A percentile compares a stretch with the other conserved stretches of the same genome.
phyloP scores from a whole-genome alignment of 2,797 vertebrate genomes.

The Dipus sagitta region DNA sequence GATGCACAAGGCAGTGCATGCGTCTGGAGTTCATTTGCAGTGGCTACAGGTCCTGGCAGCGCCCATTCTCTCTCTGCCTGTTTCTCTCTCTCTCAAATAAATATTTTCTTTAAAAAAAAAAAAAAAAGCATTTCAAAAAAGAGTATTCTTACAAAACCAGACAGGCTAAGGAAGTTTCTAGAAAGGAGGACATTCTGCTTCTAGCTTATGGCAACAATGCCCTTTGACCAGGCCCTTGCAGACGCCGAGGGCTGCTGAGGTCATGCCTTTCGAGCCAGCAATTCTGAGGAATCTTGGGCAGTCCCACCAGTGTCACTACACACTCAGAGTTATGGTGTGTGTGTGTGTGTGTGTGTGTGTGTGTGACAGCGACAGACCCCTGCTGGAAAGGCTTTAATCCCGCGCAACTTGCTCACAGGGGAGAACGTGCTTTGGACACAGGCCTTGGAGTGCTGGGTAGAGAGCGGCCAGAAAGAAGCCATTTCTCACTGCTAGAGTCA shows the following conservation, averaged over 20 bases:
- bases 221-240: neutral
- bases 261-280: neutral
- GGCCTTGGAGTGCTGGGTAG: neutral
- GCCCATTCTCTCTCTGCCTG: too few species aligned
- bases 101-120: too few species aligned
- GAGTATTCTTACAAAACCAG: neutral
- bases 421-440: neutral
- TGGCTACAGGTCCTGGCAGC: too few species aligned
- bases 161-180: neutral
- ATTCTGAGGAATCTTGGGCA: neutral
- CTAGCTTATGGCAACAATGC: neutral
- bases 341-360: too few species aligned
- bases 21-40: too few species aligned
- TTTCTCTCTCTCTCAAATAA: too few species aligned
- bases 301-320: neutral
- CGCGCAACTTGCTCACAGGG: neutral
- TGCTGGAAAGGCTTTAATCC: conserved; percentile 5
- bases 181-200: neutral
- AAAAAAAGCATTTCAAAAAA: too few species aligned
- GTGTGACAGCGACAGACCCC: neutral
- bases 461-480: neutral
- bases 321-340: too few species aligned
- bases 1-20: too few species aligned
- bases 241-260: neutral
- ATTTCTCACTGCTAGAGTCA: neutral